Base-by-base conservation (phyloP, 2,888 invertebrate species). In the Sphaerophoria taeniata region DNA sequence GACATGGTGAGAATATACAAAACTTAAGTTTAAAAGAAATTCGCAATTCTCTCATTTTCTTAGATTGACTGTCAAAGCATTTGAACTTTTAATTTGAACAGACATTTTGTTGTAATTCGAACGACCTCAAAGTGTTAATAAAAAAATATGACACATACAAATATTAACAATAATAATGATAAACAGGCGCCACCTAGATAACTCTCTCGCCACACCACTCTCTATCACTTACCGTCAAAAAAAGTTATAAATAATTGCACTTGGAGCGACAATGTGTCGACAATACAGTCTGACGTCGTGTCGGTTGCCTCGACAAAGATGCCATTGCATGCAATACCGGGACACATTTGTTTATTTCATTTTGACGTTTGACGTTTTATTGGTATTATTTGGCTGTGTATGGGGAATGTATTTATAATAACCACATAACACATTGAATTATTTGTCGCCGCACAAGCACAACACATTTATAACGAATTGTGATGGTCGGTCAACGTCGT, bases 161-260 rank as follows among this genome's bases (percentile, higher is more conserved):
- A 73, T 73, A 43, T 60, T 60, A 85, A 85, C 63, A 43, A 43
- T 43, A 43, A 43, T 43, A 77, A 85, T 81, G 73, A 70, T 70
- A 76, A 81, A 81, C 85, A 81, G 85, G 85, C 85, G 85, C 85
- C 85, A 85, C 81, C 81, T 85, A 85, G 81, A 85, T 85, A 85
- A 81, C 77, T 81, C 80, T 79, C 84, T 53, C 72, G 69, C 67
- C 60, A 71, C 67, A 67, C 73, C 73, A 49, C 53, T 49, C 71
- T 58, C 65, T 67, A 75, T 84, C 79, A 60, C 74, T 75, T 69
- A 55, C 12, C 45, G 75, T 63, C n/a, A n/a, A n/a, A 58, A 67
- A 79, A 84, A 80, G 80, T 69, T 80, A 85, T 85, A 85, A 85
- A 85, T 85, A 76, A 85, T 85, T 85, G 80, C 75, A 84, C 72